Evolutionary conservation across 2,113 vertebrate species (phyloP).

Genomic region (Larimichthys crocea): DNA sequence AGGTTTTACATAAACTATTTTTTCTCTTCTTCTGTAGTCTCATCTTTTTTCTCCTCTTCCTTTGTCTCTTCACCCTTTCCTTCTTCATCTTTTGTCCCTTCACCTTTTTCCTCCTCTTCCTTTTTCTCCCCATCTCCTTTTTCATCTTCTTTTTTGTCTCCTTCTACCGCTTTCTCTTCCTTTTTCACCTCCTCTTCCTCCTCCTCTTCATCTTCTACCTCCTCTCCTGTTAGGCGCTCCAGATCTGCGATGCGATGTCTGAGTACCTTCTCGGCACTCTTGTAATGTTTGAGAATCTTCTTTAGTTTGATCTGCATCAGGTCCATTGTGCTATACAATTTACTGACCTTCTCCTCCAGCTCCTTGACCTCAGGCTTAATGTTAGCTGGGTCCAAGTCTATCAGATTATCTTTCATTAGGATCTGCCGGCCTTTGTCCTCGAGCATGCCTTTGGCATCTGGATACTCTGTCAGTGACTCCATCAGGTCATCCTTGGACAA

Average conservation of each 20-base stretch:
- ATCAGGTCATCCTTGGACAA: slow-evolving; percentile 97
- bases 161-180: slow-evolving; percentile 12
- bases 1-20: slow-evolving; percentile 14
- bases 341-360: slow-evolving; percentile 89
- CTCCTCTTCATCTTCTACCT: slow-evolving; percentile 76
- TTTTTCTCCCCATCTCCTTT: slow-evolving; percentile 1
- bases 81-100: slow-evolving; percentile 1
- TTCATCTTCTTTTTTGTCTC: slow-evolving; percentile 6
- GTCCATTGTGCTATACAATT: slow-evolving; percentile 87
- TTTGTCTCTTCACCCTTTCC: not conserved
- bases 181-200: slow-evolving; percentile 63
- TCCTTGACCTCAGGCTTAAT: slow-evolving; percentile 90
- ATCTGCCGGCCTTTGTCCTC: slow-evolving; percentile 97
- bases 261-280: slow-evolving; percentile 84
- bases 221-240: slow-evolving; percentile 83
- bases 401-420: slow-evolving; percentile 93
- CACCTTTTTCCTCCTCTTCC: slow-evolving; percentile 15
- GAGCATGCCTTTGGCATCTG: slow-evolving; percentile 94
- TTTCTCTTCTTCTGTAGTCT: not conserved
- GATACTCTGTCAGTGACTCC: slow-evolving; percentile 95
- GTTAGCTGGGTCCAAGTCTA: slow-evolving; percentile 90
- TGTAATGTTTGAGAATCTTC: slow-evolving; percentile 88
- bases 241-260: slow-evolving; percentile 87
- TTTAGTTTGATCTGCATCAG: slow-evolving; percentile 90
- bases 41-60: slow-evolving; percentile 9